Evolutionary conservation across 2,797 vertebrate genomes (phyloP), one percentile per base, ranked within the genome.

Genomic region (Jordanella pulchra): DNA sequence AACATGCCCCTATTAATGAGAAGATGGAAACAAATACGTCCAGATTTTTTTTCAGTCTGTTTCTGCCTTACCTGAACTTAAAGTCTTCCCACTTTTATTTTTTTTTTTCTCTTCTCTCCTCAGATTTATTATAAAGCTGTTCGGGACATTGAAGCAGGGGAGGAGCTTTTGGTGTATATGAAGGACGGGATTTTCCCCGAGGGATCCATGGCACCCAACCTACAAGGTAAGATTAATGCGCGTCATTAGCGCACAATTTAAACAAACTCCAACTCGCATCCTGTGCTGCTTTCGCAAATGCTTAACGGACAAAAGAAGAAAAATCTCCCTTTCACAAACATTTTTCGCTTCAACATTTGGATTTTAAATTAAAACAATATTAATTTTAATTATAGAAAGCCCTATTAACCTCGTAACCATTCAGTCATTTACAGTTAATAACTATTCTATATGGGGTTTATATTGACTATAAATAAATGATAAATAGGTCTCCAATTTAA

Each of bases 101-200:
- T n/a, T 2, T 4, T 3, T n/a, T 3, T 42, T 55, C 83, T 44
- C 82, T 23, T 78, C 39, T 83, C 74, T 68, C 81, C 47, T 67
- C 79, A 99, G 97, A 94, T 99, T 86, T 99, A 96, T 93, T 99
- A 99, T 87, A 98, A 97, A 95, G 96, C 97, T 90, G 96, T 97
- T 86, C 97, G 96, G 91, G 97, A 98, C 90, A 97, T 98, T 68
- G 96, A 97, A 85, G 95, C 96, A 0, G 98, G 98, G 81, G 97
- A 99, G 92, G 98, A 99, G 94, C 94, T 99, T 75, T 91, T 99
- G 92, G 96, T 97, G 87, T 98, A 96, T 79, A 94, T 96, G 95
- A 98, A 98, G 94, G 97, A 99, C 92, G 96, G 96, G 51, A 91
- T 95, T 86, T 99, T 96, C 91, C 94, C 97, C 2, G 95, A 97